Evolutionary conservation across 2,888 invertebrate genomes (phyloP).

Genomic region (Oithona nana): DNA sequence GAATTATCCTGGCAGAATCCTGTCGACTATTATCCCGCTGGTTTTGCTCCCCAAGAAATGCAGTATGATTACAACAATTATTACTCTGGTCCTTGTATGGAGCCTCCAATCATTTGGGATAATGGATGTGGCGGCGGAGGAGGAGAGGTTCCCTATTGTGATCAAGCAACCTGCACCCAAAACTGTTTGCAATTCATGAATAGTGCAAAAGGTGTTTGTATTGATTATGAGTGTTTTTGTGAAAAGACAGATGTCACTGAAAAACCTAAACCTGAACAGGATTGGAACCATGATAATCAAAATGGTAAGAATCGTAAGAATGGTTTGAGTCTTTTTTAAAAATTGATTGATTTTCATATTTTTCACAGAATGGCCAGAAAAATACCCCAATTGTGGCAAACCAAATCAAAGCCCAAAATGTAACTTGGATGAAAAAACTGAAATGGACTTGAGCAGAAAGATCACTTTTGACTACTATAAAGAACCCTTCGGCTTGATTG

Average conservation of each 20-base stretch:
- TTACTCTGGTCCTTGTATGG: background rate
- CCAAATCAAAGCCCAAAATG: background rate
- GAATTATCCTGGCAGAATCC: too few relatives aligned
- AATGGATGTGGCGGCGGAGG: background rate
- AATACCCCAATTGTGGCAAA: background rate
- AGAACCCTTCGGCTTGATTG: background rate
- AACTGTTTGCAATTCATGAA: background rate
- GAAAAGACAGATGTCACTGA: background rate
- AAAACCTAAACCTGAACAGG: background rate
- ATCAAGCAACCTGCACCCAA: background rate
- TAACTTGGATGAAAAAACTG: background rate
- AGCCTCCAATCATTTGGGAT: background rate
- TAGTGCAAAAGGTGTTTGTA: background rate
- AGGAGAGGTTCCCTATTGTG: background rate
- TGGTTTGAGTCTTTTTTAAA: background rate
- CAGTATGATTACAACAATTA: background rate
- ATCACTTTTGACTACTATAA: background rate
- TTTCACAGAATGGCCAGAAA: background rate
- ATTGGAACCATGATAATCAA: background rate
- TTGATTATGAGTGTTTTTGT: background rate
- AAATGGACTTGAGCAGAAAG: background rate
- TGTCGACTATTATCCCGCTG: background rate
- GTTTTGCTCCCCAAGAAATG: background rate
- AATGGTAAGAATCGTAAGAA: background rate
- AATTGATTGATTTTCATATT: background rate